A percentile compares a stretch with the other conserved stretches of the same genome.
These are phyloP conservation scores for Cheilosia vernalis DNA, from an alignment of 2,888 invertebrate genomes.

Conservation along the genomic window DNA sequence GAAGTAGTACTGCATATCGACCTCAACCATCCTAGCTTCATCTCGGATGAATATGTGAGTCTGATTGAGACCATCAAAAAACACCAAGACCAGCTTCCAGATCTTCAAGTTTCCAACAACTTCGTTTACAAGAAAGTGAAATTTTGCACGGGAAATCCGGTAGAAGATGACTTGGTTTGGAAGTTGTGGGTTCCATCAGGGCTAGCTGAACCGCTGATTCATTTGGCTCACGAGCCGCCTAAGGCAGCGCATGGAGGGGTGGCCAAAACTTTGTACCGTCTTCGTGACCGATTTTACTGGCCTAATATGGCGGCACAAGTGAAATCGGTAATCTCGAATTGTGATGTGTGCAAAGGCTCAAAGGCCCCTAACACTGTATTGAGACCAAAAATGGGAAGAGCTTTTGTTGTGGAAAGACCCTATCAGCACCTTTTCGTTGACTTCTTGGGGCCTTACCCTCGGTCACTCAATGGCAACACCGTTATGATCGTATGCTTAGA, in stretches of 20 bases:
- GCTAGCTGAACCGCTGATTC: background rate
- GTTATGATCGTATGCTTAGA: background rate
- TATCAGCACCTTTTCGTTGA: background rate
- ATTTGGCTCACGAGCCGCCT: slow-evolving; percentile 9
- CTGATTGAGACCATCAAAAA: no score
- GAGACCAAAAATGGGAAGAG: background rate
- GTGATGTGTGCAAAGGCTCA: no score
- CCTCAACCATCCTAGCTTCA: no score
- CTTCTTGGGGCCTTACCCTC: background rate
- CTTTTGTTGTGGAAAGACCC: background rate
- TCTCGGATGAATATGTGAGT: no score
- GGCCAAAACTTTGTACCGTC: background rate
- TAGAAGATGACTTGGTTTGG: background rate
- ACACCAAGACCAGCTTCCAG: background rate
- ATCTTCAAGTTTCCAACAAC: background rate
- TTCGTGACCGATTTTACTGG: background rate
- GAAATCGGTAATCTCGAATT: background rate
- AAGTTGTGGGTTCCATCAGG: background rate
- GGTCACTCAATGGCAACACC: background rate
- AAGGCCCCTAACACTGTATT: background rate
- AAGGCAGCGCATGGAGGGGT: slow-evolving; percentile 1
- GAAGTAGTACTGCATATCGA: no score
- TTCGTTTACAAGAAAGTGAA: background rate
- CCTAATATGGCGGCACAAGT: no score
- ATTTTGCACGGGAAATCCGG: background rate